Base-by-base conservation (phyloP, 35 echinoderm and acorn worm genomes). In the Eucidaris tribuloides region DNA sequence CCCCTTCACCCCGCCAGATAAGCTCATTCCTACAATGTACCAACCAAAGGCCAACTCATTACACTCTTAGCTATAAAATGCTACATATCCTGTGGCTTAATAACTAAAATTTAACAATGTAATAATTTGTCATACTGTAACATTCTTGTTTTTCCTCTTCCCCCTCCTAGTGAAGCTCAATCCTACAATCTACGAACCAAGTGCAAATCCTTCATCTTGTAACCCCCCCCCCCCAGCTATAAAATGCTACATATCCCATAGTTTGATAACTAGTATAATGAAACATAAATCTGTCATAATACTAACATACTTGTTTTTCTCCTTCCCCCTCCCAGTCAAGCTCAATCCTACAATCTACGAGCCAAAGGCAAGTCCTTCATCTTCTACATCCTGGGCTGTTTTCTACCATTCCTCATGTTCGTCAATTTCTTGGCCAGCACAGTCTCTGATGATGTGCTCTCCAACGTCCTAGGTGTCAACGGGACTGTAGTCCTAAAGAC, bases 261-360 rank as follows among this genome's bases (percentile, higher is more conserved):
- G n/a, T n/a, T n/a, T n/a, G n/a, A n/a, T n/a, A n/a, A n/a, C n/a
- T n/a, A n/a, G n/a, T n/a, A n/a, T n/a, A n/a, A n/a, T n/a, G n/a
- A n/a, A n/a, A n/a, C n/a, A n/a, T n/a, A n/a, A n/a, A n/a, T n/a
- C n/a, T n/a, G n/a, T n/a, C n/a, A n/a, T n/a, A n/a, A n/a, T n/a
- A n/a, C n/a, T n/a, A n/a, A n/a, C n/a, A n/a, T n/a, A n/a, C n/a
- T n/a, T n/a, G n/a, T n/a, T n/a, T n/a, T 96, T 87, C 71, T n/a
- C n/a, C 19, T 64, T 77, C 70, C 58, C 3, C 48, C 24, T 55
- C 46, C 0, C 78, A 99, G 96, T 45, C 57, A 64, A 31, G 82
- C 96, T 39, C 58, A 93, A 43, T 93, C 96, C 2, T 88, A 93
- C 71, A 99, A 99, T 56, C 27, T 93, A 0, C 39, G 87, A 37